Percentiles rank a stretch among this genome's conserved stretches.
phyloP scores from a whole-genome alignment of 2,797 vertebrate species.

The Neopelma chrysocephalum region DNA sequence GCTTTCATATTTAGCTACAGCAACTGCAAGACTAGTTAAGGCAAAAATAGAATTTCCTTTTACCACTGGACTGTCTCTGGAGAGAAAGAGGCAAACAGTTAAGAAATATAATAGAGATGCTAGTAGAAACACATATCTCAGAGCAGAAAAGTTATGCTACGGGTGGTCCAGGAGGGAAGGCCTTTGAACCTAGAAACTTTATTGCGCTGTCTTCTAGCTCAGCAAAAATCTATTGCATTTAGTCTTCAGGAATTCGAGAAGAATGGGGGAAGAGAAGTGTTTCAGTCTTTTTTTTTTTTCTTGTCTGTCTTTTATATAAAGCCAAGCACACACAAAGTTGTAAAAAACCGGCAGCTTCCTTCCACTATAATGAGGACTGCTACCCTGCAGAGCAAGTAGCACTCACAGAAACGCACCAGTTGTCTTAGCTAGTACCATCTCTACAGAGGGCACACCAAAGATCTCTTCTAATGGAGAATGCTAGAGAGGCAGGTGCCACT shows the following conservation, averaged over 20 bases:
- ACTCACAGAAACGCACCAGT: neutral
- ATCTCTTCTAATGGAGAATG: neutral
- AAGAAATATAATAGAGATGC: neutral
- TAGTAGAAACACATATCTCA: neutral
- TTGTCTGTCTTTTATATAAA: neutral
- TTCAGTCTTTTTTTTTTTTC: neutral
- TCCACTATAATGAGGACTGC: neutral
- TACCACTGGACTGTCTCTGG: slow-evolving; percentile 92
- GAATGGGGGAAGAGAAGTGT: neutral
- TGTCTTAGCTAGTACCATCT: neutral
- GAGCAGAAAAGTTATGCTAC: neutral
- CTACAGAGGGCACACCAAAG: neutral
- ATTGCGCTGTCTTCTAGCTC: neutral
- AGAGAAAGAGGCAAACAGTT: slow-evolving; percentile 16
- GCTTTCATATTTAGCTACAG: slow-evolving; percentile 87
- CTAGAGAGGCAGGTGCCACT: neutral
- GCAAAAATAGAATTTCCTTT: slow-evolving; percentile 94
- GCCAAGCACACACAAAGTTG: neutral
- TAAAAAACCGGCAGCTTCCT: neutral
- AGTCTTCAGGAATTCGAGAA: neutral
- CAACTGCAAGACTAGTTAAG: slow-evolving; percentile 87
- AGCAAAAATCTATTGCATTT: neutral
- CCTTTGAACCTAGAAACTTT: neutral
- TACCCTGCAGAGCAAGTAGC: neutral
- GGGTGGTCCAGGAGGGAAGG: neutral